phyloP scores from a whole-genome alignment of 1,140 invertebrate species.

The Pachypsylla venusta region DNA sequence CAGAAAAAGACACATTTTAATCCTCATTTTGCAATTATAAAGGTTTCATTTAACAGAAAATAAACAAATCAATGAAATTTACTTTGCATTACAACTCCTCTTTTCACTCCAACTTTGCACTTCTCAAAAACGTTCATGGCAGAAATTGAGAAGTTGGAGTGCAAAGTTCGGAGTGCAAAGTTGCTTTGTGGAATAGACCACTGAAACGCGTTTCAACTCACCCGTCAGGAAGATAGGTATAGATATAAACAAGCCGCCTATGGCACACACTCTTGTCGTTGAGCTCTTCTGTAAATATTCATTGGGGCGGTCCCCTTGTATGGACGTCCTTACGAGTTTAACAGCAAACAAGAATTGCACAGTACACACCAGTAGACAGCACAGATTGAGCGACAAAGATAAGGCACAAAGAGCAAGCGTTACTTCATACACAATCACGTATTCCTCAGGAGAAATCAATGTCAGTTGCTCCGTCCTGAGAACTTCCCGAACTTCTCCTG shows the following conservation, averaged over 20 bases:
- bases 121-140: too few relatives aligned
- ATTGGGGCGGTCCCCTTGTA: conserved; percentile 56
- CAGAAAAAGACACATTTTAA: too few relatives aligned
- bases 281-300: conserved; percentile 83
- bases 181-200: too few relatives aligned
- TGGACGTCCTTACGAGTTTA: conserved; percentile 65
- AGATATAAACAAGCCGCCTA: conserved; percentile 82
- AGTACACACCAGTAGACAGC: conserved; percentile 80
- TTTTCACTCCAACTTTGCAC: too few relatives aligned
- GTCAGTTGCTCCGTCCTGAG: conserved; percentile 37
- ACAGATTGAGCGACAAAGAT: conserved; percentile 71
- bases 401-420: conserved; percentile 74
- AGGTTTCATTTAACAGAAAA: too few relatives aligned
- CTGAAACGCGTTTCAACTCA: conserved; percentile 33
- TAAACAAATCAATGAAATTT: too few relatives aligned
- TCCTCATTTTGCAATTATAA: too few relatives aligned
- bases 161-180: too few relatives aligned
- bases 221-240: conserved; percentile 85
- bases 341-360: conserved; percentile 88
- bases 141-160: too few relatives aligned
- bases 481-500: conserved; percentile 35
- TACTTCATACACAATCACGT: conserved; percentile 76
- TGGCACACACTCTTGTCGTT: conserved; percentile 73
- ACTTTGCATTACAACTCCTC: too few relatives aligned
- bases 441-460: conserved; percentile 52